A percentile compares a stretch with the other conserved stretches of the same genome.
These are phyloP conservation scores for Drosophila sproati DNA, from an alignment of 1,140 invertebrate species.

Conservation along the genomic window DNA sequence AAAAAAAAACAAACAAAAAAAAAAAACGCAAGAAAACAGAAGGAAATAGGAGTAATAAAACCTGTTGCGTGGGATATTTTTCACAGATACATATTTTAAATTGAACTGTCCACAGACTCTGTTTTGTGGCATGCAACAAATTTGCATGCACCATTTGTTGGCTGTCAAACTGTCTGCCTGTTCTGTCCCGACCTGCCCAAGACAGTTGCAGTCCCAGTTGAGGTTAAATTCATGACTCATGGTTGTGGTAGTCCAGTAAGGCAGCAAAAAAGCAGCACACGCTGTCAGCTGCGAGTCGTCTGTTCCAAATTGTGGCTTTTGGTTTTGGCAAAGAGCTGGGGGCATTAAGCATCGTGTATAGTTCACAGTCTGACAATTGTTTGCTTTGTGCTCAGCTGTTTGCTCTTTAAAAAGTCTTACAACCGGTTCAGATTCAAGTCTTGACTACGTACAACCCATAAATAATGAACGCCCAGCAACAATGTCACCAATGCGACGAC, in stretches of 20 bases:
- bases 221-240: slow-evolving; percentile 51
- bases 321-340: neutral
- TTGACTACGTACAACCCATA: slow-evolving; percentile 28
- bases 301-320: slow-evolving; percentile 28
- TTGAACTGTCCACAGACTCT: slow-evolving; percentile 23
- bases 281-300: slow-evolving; percentile 32
- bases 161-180: slow-evolving; percentile 28
- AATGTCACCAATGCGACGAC: slow-evolving; percentile 10
- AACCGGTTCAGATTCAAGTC: slow-evolving; percentile 43
- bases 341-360: slow-evolving; percentile 40
- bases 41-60: slow-evolving; percentile 39
- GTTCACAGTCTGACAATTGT: slow-evolving; percentile 36
- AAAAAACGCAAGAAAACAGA: neutral
- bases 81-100: slow-evolving; percentile 3
- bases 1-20: slow-evolving; percentile 3
- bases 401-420: slow-evolving; percentile 3
- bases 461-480: slow-evolving; percentile 30
- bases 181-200: slow-evolving; percentile 21
- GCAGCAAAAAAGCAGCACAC: slow-evolving; percentile 15
- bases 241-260: neutral
- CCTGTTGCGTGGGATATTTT: slow-evolving; percentile 76
- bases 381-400: slow-evolving; percentile 22
- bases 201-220: slow-evolving; percentile 28
- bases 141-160: slow-evolving; percentile 55
- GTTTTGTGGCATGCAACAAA: slow-evolving; percentile 41